phyloP scores from a whole-genome alignment of 2,797 vertebrate species.

The Cynodonichthys magdalenae region DNA sequence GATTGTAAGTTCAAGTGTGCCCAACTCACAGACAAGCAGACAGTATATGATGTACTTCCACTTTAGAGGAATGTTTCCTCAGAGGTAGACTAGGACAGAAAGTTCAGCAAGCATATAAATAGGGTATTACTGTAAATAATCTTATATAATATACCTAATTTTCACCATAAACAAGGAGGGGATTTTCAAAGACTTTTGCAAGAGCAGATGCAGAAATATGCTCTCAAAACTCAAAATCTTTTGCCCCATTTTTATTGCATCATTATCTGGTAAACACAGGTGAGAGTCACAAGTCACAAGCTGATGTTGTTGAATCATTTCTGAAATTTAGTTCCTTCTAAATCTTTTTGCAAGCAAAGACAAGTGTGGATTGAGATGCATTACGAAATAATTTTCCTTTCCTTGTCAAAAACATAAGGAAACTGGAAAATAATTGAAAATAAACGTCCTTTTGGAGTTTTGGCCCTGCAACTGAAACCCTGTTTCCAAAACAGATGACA shows the following conservation, averaged over 20 bases:
- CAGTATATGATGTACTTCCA: slow-evolving; percentile 25
- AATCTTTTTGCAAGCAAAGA: background rate
- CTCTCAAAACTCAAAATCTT: slow-evolving; percentile 2
- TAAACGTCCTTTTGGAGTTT: too few species aligned
- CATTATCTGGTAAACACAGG: background rate
- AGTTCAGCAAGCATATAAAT: too few species aligned
- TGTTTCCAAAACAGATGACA: background rate
- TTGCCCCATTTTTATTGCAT: background rate
- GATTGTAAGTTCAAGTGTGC: slow-evolving; percentile 20
- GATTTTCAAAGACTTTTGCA: too few species aligned
- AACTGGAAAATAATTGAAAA: background rate
- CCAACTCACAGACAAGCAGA: slow-evolving; percentile 13
- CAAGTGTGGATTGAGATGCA: background rate
- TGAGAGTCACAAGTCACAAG: too few species aligned
- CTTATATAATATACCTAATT: too few species aligned
- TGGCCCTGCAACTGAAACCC: too few species aligned
- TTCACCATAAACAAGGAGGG: too few species aligned
- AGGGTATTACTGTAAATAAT: too few species aligned
- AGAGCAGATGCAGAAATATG: slow-evolving; percentile 6
- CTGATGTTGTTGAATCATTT: slow-evolving; percentile 6
- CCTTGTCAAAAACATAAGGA: background rate
- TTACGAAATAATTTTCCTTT: background rate
- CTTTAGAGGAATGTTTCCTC: slow-evolving; percentile 24
- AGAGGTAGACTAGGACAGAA: background rate
- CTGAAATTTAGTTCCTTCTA: background rate